Evolutionary conservation across 2,888 invertebrate species (phyloP), one percentile per base, ranked within the genome.

Genomic region (Drosophila ezoana): DNA sequence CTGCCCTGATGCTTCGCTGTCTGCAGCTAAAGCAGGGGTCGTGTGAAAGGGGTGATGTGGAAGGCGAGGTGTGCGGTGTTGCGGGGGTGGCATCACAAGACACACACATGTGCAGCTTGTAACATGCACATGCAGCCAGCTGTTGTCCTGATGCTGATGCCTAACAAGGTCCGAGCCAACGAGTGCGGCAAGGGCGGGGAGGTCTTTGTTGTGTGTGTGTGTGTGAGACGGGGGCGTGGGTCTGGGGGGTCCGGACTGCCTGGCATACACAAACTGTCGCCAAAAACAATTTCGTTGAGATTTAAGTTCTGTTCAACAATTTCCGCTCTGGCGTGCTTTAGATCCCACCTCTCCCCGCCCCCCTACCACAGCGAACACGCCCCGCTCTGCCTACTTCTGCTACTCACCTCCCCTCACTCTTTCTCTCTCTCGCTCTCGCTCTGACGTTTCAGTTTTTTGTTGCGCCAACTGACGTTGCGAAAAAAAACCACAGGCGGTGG

Each of bases 261-360:
- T 58, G 79, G 63, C 79, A 71, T 62, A 57, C 76, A 79, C 69
- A 79, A 83, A 88, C 84, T 87, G 84, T 85, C 84, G 87, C 89
- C 87, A 88, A 87, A 88, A 88, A 88, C 89, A 88, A 84, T 84
- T 84, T 85, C 81, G 84, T 71, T 79, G 71, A 87, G 84, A 87
- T 85, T 85, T 84, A 87, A 89, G 89, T 87, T 85, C 87, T 87
- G 78, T 73, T 87, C 58, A 76, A 81, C 89, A 88, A 88, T 86
- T 82, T 84, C 83, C 87, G 84, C 59, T 79, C 68, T 62, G 65
- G 58, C 80, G 67, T 44, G 37, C 45, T 16, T 33, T 14, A 28
- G 45, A 32, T 41, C 37, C 23, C 37, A 6, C 40, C 16, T 2
- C 4, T 10, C 14, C n/a, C n/a, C n/a, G n/a, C n/a, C n/a, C 4